Evolutionary conservation across 2,888 invertebrate genomes (phyloP), one percentile per base, ranked within the genome.

Genomic region (Agrypnus murinus): DNA sequence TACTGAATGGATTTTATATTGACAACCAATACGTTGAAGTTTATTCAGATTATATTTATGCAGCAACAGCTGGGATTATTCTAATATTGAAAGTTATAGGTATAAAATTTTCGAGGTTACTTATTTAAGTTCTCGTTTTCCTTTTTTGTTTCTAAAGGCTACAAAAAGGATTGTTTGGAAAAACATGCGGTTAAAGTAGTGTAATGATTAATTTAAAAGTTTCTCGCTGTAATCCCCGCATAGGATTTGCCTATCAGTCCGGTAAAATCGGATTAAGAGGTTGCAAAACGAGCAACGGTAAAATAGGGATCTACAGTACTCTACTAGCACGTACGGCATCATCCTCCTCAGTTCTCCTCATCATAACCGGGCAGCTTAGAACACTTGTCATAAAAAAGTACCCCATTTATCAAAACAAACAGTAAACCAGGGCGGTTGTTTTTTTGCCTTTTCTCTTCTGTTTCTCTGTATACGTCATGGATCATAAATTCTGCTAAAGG

Each of bases 371-470:
- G 25, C 34, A 31, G 71, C 66, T 71, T 71, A 75, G 68, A 67
- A 69, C 60, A 74, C 75, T 74, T 71, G 74, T 74, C 73, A 75
- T 75, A 80, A 80, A 79, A 78, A 76, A 71, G 25, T 25, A 25
- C 64, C 65, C 74, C 77, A 79, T 80, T 79, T 79, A 80, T 80
- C 79, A 79, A 50, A 77, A 77, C 66, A 71, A 72, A 73, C 74
- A 77, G 74, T 76, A 74, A 76, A 75, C 72, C 75, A 65, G 70
- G 66, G 71, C 70, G 70, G 71, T 69, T 74, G 71, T 63, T 77
- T 77, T 79, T 78, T 77, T 76, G 14, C n/a, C 25, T 5, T 25
- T 25, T 25, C 25, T 25, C n/a, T 25, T 25, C 25, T 25, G 3
- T 25, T 25, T 5, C 25, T 25, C 25, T 25, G 3, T 25, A 3